Evolutionary conservation across 1,140 invertebrate genomes (phyloP).

Genomic region (Leptopilina boulardi): DNA sequence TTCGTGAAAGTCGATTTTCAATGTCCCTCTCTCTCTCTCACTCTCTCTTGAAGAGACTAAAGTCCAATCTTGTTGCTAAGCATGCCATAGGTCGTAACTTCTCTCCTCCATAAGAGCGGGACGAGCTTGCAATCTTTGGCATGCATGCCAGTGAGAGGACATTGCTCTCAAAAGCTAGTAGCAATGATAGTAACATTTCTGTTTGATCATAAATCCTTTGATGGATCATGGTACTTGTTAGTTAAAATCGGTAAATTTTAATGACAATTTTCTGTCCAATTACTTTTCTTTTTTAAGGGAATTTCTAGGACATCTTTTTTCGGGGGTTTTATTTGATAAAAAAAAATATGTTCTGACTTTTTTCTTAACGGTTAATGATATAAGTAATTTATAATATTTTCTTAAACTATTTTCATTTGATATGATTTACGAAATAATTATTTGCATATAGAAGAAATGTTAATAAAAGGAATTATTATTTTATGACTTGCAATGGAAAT

Average conservation of each 20-base stretch:
- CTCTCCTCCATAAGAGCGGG: not conserved
- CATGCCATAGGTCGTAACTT: not conserved
- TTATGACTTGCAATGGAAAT: too few species aligned
- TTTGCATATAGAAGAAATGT: too few species aligned
- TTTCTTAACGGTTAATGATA: too few species aligned
- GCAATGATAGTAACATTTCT: not conserved
- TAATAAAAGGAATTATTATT: too few species aligned
- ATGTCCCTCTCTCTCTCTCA: not conserved
- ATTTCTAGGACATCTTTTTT: too few species aligned
- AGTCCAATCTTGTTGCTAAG: slow-evolving; percentile 12
- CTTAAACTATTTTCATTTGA: too few species aligned
- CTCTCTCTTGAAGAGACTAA: too few species aligned
- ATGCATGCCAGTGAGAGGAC: not conserved
- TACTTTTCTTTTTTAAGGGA: too few species aligned
- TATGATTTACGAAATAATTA: too few species aligned
- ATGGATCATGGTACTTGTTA: not conserved
- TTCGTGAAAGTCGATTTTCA: not conserved
- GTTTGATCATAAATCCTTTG: not conserved
- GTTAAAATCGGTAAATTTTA: not conserved
- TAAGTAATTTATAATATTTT: too few species aligned
- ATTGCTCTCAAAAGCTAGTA: not conserved
- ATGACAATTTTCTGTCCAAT: not conserved
- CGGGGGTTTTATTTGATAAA: too few species aligned
- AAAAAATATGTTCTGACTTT: too few species aligned
- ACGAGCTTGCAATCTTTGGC: not conserved